phyloP scores from a whole-genome alignment of 2,113 vertebrate genomes.

The Serilophus lunatus region DNA sequence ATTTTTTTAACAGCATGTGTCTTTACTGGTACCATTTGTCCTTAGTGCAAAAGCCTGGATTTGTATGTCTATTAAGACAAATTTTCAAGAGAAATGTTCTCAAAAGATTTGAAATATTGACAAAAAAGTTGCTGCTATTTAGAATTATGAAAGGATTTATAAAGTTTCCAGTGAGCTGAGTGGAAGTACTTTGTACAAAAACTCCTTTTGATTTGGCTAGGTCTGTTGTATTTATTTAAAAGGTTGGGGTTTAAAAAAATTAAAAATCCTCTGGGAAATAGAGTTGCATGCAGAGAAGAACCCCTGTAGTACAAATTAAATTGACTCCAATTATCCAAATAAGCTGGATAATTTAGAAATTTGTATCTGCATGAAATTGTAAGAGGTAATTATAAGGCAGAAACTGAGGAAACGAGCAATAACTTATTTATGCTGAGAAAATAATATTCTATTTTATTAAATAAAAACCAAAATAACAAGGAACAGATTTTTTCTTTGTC shows the following conservation, averaged over 20 bases:
- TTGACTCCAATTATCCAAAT: conserved; percentile 8
- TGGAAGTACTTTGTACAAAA: not conserved
- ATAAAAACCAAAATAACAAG: not conserved
- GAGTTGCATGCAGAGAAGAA: not conserved
- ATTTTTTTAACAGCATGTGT: not conserved
- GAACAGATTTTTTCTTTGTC: not conserved
- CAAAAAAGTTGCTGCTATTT: not conserved
- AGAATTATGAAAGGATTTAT: not conserved
- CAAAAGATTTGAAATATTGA: not conserved
- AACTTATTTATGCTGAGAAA: not conserved
- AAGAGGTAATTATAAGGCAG: conserved; percentile 2
- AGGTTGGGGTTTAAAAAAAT: not conserved
- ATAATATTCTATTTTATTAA: not conserved
- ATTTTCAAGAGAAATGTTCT: not conserved
- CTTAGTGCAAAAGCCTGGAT: not conserved
- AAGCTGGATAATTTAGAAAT: conserved; percentile 35
- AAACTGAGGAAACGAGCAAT: not conserved
- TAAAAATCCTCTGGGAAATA: not conserved
- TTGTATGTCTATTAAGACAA: not conserved
- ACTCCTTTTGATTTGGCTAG: not conserved
- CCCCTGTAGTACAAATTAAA: conserved; percentile 17
- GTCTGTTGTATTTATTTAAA: not conserved
- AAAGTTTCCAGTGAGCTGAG: not conserved
- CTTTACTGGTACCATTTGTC: not conserved
- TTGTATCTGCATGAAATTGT: not conserved